Percentiles rank a stretch among this genome's conserved stretches.
These are phyloP conservation scores for Brenthis daphne DNA, from an alignment of 2,888 invertebrate species.

Conservation along the genomic window DNA sequence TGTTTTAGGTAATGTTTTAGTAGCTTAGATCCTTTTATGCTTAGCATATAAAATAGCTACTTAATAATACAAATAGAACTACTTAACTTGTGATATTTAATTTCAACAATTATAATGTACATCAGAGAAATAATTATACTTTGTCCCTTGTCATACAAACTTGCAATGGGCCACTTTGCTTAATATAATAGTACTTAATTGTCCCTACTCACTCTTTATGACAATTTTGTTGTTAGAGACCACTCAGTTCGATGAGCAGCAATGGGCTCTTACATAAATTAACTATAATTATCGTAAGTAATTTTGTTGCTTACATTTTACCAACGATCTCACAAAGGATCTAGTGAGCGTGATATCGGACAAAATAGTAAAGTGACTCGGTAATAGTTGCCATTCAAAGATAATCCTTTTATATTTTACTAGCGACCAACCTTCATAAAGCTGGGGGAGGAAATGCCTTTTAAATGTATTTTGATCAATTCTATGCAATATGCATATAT, in stretches of 20 bases:
- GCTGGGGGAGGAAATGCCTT: neutral
- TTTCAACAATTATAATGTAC: neutral
- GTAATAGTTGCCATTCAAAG: conserved; percentile 24
- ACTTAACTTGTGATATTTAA: too few relatives aligned
- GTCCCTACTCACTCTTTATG: conserved; percentile 35
- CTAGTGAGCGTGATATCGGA: conserved; percentile 31
- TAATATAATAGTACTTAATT: conserved; percentile 31
- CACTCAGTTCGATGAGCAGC: conserved; percentile 26
- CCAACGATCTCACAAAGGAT: conserved; percentile 35
- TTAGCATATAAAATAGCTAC: neutral
- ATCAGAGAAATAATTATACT: neutral
- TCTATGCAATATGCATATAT: too few relatives aligned
- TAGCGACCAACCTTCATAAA: neutral
- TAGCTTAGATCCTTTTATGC: too few relatives aligned
- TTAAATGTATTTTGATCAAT: too few relatives aligned
- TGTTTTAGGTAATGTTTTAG: too few relatives aligned
- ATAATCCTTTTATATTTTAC: conserved; percentile 31
- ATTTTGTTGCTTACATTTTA: conserved; percentile 29
- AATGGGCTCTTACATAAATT: conserved; percentile 34
- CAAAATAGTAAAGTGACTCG: conserved; percentile 28
- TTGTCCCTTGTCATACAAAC: neutral
- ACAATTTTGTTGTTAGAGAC: conserved; percentile 34
- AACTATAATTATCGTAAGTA: conserved; percentile 33
- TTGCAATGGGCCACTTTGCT: neutral
- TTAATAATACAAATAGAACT: too few relatives aligned